Evolutionary conservation across 2,888 invertebrate species (phyloP), one percentile per base, ranked within the genome.

Genomic region (Spatulosminthurus flaviceps): DNA sequence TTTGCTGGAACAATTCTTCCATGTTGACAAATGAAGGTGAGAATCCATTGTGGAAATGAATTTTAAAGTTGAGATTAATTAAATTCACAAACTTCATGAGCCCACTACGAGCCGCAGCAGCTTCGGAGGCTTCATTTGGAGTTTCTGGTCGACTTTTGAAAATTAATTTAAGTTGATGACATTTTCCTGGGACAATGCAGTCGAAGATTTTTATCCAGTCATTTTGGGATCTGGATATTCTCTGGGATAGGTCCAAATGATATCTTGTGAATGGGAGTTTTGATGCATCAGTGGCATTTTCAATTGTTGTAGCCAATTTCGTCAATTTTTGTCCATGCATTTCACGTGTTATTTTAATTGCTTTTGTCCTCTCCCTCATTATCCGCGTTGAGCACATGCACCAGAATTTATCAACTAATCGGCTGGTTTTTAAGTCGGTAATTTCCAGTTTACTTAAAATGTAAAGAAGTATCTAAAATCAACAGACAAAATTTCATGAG

Each of bases 261-360:
- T 19, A 73, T 73, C n/a, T 73, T 71, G 16, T 9, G 28, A 22
- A 73, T 19, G 51, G 73, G 29, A 73, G 51, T n/a, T n/a, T n/a
- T n/a, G n/a, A n/a, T n/a, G n/a, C n/a, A n/a, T 19, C 26, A 22
- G 5, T 43, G 28, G n/a, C 13, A 16, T 13, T 1, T 28, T 1
- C 13, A 7, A 60, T 24, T 0, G 16, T 21, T 24, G 4, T 19
- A 2, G 51, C 7, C 0, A 73, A 73, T 24, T 24, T 51, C 5
- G 19, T 60, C 24, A 73, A 26, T 24, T 60, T 73, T 7, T 22
- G 26, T 24, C 24, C 28, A n/a, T 51, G 24, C 13, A 19, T 19
- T 21, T 73, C 73, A 19, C 73, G 73, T 1, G 43, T 7, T 0
- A 60, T 24, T 51, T 51, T 73, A 1, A 73, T 51, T 16, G 60